Conservation (phyloP, 2,113 vertebrate species). For the Neotoma lepida region DNA sequence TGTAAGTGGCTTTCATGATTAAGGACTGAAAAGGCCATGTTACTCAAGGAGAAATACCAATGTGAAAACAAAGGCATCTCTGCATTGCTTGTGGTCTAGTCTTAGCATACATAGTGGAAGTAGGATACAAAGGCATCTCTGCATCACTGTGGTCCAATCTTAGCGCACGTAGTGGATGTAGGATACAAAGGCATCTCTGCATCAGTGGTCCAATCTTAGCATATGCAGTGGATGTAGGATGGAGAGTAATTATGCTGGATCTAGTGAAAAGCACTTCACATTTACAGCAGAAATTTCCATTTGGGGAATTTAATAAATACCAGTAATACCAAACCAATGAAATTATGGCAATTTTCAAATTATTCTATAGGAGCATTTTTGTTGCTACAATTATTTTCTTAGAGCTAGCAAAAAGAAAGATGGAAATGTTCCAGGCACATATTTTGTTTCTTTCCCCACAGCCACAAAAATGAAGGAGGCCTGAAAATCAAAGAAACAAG, state of each 20-base stretch:
- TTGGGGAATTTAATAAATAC: slow-evolving; percentile 23
- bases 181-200: not conserved
- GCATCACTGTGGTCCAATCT: too few relatives aligned
- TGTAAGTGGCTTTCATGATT: slow-evolving; percentile 26
- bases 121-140: not conserved
- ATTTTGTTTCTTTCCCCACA: slow-evolving; percentile 45
- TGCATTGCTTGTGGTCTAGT: not conserved
- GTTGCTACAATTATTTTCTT: slow-evolving; percentile 18
- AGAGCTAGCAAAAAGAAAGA: slow-evolving; percentile 7
- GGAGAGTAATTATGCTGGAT: not conserved
- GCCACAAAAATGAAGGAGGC: not conserved
- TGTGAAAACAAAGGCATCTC: slow-evolving; percentile 32
- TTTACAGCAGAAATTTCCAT: slow-evolving; percentile 49
- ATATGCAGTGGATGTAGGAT: not conserved
- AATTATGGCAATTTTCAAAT: slow-evolving; percentile 54
- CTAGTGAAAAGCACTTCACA: not conserved
- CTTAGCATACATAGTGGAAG: not conserved
- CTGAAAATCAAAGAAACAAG: slow-evolving; percentile 54
- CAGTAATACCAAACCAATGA: not conserved
- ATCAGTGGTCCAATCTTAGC: not conserved
- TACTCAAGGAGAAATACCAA: slow-evolving; percentile 42
- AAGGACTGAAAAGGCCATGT: not conserved
- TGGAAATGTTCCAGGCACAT: slow-evolving; percentile 41
- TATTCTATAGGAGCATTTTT: slow-evolving; percentile 40
- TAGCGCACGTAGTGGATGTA: too few relatives aligned